These are phyloP conservation scores for Malurus leucopterus DNA, from an alignment of 2,797 vertebrate species.

Conservation along the genomic window DNA sequence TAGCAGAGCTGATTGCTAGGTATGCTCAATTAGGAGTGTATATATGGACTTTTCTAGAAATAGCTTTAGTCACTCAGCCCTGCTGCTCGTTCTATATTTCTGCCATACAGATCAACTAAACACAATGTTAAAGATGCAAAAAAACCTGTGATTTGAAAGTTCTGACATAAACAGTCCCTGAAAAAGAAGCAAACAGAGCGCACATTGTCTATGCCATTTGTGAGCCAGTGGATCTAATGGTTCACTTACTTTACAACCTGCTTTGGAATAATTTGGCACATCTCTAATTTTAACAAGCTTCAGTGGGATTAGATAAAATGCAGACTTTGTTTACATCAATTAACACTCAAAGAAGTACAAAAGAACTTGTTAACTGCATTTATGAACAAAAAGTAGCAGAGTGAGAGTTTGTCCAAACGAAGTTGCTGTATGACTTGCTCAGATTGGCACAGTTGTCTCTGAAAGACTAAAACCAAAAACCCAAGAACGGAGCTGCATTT, in stretches of 20 bases:
- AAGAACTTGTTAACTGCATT: constrained; percentile 56
- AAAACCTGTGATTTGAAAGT: constrained; percentile 29
- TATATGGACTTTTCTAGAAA: constrained; percentile 19
- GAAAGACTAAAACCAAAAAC: not conserved
- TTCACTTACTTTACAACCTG: constrained; percentile 65
- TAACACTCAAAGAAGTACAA: constrained; percentile 61
- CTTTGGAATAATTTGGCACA: constrained; percentile 62
- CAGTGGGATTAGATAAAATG: constrained; percentile 60
- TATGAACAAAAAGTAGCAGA: constrained; percentile 43
- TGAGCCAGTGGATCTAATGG: constrained; percentile 60
- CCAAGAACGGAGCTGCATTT: not conserved
- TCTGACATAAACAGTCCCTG: constrained; percentile 33
- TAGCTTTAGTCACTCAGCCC: constrained; percentile 4
- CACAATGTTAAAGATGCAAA: constrained; percentile 28
- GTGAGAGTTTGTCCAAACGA: constrained; percentile 13
- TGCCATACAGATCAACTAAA: constrained; percentile 21
- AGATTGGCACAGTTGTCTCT: not conserved
- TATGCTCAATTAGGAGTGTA: not conserved
- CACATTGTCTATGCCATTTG: constrained; percentile 54
- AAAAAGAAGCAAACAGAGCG: constrained; percentile 39
- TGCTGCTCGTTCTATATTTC: not conserved
- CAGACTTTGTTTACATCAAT: constrained; percentile 62
- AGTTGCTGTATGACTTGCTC: not conserved
- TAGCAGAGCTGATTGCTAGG: not conserved
- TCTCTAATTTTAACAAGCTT: constrained; percentile 68